Base-by-base conservation (phyloP, 2,888 invertebrate species). In the Hecatera dysodea region DNA sequence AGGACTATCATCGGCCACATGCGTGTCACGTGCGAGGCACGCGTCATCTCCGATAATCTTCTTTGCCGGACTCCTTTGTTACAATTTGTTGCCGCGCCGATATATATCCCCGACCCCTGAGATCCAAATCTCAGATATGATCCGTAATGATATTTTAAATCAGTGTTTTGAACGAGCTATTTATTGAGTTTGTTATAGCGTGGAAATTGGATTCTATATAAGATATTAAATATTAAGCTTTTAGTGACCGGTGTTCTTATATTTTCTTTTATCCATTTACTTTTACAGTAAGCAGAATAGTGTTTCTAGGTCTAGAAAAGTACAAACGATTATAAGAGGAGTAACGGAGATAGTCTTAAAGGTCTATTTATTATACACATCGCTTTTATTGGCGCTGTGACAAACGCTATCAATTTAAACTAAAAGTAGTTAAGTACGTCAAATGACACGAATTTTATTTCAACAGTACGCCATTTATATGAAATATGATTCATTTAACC, bases 111-210 rank as follows among this genome's bases (percentile, higher is more conserved):
- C 85, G 82, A 79, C 87, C 89, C 93, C 92, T 90, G 89, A 89
- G 95, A 96, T 95, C 91, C 79, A 84, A 89, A 87, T 90, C 90
- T 91, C 92, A 90, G 95, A 95, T 95, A 95, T 92, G 92, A 92
- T 88, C 84, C 90, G 90, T 95, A 95, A 95, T 95, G 95, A 95
- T 95, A 94, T 95, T 95, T 95, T 95, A 93, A 95, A 95, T 93
- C 94, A 90, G 91, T 91, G 91, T 89, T 92, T 88, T 87, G 89
- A 89, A 92, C 88, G 81, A 88, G 86, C 87, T 90, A 89, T 90
- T 91, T 92, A 93, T 93, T 91, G 86, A 85, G 85, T 89, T 83
- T 80, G 77, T 86, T 73, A 71, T 75, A 70, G 73, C 82, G 76
- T 80, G 70, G 73, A 70, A 80, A 82, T 80, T 78, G 63, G 62